Percentiles rank a stretch among this genome's conserved stretches.
These are phyloP conservation scores for Cyanoliseus patagonus DNA, from an alignment of 2,113 vertebrate genomes.

Conservation along the genomic window DNA sequence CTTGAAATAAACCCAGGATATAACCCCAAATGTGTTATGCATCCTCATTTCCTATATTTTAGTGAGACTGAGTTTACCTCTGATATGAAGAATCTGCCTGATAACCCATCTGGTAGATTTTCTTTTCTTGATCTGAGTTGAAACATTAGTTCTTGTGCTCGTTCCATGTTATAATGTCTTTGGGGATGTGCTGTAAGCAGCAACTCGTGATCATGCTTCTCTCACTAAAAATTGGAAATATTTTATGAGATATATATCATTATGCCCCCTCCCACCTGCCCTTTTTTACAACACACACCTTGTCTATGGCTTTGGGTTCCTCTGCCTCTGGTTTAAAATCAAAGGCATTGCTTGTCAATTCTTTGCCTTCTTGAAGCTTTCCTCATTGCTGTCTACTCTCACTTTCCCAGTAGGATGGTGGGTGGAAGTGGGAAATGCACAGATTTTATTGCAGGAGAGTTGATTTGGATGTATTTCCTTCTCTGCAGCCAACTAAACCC, in stretches of 20 bases:
- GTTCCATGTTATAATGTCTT: neutral
- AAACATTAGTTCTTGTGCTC: neutral
- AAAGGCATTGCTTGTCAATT: neutral
- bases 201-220: neutral
- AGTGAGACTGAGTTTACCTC: neutral
- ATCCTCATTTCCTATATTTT: neutral
- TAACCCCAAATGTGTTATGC: neutral
- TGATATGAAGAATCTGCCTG: neutral
- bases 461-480: neutral
- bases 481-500: neutral
- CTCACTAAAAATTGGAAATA: neutral
- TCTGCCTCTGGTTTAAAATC: neutral
- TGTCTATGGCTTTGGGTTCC: neutral
- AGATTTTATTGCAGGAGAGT: neutral
- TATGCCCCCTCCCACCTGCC: fast-evolving
- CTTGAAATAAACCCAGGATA: neutral
- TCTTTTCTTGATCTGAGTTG: neutral
- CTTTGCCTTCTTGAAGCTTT: neutral
- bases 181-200: neutral
- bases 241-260: neutral
- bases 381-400: neutral
- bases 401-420: neutral
- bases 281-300: neutral
- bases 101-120: neutral
- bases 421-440: neutral